Base-by-base conservation (phyloP, 30 jellyfish, hydroid and myxozoan genomes). In the Catostylus mosaicus region DNA sequence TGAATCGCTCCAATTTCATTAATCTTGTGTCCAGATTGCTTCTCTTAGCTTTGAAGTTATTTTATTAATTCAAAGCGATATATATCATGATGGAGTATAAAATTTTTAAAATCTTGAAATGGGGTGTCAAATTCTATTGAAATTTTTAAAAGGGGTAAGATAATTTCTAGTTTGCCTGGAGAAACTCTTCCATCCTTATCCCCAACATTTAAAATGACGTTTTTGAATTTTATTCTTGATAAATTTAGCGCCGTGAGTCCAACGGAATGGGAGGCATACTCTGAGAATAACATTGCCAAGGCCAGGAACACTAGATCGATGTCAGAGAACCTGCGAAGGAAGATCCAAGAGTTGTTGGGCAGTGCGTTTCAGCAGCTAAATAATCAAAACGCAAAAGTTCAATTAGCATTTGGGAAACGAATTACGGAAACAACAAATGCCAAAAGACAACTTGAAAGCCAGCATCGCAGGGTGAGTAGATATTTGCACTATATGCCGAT, bases 261-360 rank as follows among this genome's bases (percentile, higher is more conserved):
- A 69, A 61, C 92, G 2, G 92, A 82, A 60, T 82, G 92, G 92
- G 92, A 82, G 54, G 80, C 92, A 16, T 82, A 60, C 29, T 82
- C 92, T 19, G 92, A 82, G 43, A 82, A 82, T 71, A 82, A 82
- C 85, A 71, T 82, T 24, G 78, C 92, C 24, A 52, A 67, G 67
- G 92, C 92, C 7, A 61, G 80, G 22, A 82, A 69, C 46, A 32
- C 92, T 10, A 71, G 92, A 6, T 74, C 82, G 12, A 12, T 57
- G 36, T 82, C 86, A 2, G 92, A 68, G 92, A 82, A 54, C 71
- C 30, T 82, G 77, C 84, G 91, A 10, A 65, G 83, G 71, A 80
- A 80, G 78, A 80, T 80, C 36, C 91, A 80, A 24, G 91, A 80
- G 1, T 38, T 80, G 70, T 77, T 80, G 75, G 91, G 56, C 61